Percentiles rank a stretch among this genome's conserved stretches.
Conservation (phyloP, 1,140 invertebrate species). For the Macrostomum lignano region DNA sequence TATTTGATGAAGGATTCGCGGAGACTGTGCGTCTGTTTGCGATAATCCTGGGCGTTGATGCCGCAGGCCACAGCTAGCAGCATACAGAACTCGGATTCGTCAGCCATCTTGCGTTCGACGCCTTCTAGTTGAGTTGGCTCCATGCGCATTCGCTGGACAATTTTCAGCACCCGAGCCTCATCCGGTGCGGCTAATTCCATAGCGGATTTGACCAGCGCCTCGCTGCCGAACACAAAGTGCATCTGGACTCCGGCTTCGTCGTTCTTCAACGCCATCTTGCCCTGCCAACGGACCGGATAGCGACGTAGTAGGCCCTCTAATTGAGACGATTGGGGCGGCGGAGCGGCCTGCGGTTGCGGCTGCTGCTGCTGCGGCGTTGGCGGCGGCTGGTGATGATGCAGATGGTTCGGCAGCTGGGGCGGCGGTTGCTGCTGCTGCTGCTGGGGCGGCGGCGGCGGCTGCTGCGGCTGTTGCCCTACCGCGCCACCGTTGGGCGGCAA, state of each 20-base stretch:
- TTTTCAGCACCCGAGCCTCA: constrained; percentile 33
- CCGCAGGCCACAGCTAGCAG: constrained; percentile 63
- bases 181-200: constrained; percentile 2
- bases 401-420: too few relatives aligned
- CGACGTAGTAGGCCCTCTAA: constrained; percentile 10
- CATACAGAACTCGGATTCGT: constrained; percentile 68
- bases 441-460: too few relatives aligned
- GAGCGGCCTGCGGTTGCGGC: too few relatives aligned
- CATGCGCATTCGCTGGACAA: constrained; percentile 67
- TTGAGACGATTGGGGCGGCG: background rate
- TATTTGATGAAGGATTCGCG: constrained; percentile 67
- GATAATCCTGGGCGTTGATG: constrained; percentile 53
- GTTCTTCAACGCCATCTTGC: constrained; percentile 59
- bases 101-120: constrained; percentile 35
- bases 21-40: constrained; percentile 59
- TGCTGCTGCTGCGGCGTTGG: background rate
- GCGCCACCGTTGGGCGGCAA: too few relatives aligned
- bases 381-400: too few relatives aligned
- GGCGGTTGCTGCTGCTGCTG: too few relatives aligned
- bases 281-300: constrained; percentile 60
- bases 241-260: constrained; percentile 79
- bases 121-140: constrained; percentile 67
- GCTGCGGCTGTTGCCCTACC: too few relatives aligned
- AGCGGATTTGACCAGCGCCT: constrained; percentile 6
- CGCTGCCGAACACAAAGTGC: constrained; percentile 75